Base-by-base conservation (phyloP, 2,888 invertebrate genomes). In the Drosophila leonis region DNA sequence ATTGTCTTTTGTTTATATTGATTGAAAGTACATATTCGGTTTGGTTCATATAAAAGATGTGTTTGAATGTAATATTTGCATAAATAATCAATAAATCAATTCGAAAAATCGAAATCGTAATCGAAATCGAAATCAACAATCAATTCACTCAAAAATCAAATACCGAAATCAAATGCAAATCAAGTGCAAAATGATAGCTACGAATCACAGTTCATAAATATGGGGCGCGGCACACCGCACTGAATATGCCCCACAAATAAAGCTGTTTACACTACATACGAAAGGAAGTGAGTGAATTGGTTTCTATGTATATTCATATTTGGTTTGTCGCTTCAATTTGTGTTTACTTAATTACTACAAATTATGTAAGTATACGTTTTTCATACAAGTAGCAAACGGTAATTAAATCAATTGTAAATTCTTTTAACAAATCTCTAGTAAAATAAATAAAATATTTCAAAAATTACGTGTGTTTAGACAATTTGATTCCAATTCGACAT, bases 1-100 rank as follows among this genome's bases (percentile, higher is more conserved):
- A 91, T 92, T 92, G 91, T 91, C 91, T 91, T 91, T 91, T 91
- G 91, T 92, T 91, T 92, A 79, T 91, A 84, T 87, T 82, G 78
- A 73, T 75, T 83, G 89, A 90, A 92, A 91, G 88, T 88, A 85
- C 80, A 85, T 82, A 79, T 88, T 88, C 71, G 75, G 88, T 91
- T 91, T 79, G 87, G 86, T 90, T 91, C 84, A 84, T 89, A 91
- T 90, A 91, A 91, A 85, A 92, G 90, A 91, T 91, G 90, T 88
- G 89, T 90, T 86, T 86, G 66, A 88, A 90, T 88, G 82, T 90
- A 81, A 82, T 88, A 88, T 85, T 83, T 86, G 86, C 89, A 87
- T 87, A 87, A 87, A 82, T 87, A 88, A 81, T 87, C 68, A 80
- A 72, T 59, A 82, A 85, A 86, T 80, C 68, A 88, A 82, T 85